Evolutionary conservation across 2,888 invertebrate species (phyloP), one percentile per base, ranked within the genome.

Genomic region (Venustoraphidia nigricollis): DNA sequence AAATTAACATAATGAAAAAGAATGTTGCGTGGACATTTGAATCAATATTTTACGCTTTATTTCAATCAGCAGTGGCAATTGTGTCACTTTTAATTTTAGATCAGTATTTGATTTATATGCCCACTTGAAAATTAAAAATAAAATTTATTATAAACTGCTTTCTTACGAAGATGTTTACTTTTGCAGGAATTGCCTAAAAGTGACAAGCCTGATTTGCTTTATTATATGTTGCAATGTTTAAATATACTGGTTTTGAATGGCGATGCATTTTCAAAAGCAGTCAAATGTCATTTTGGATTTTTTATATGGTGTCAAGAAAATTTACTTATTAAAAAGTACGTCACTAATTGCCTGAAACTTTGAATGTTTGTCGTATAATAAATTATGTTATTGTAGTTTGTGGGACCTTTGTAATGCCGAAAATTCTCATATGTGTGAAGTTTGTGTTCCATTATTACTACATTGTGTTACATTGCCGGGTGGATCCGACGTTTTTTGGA

Each of bases 271-370:
- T 79, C 79, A 11, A 83, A 81, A 60, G 87, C 89, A 0, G 79
- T 92, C 1, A 82, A 86, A 51, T 93, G 95, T 58, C 89, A 96
- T 61, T 76, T 86, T 56, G 89, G 92, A 47, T 89, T 94, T 67
- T 84, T 96, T 51, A 90, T 93, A 57, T 94, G 93, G 90, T 91
- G 91, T 55, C 94, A 98, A 65, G 93, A 95, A 66, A 94, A 94
- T 65, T 70, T 93, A 37, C 72, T 97, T 3, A 91, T 97, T 52
- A 90, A 91, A 62, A 91, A 89, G 92, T 92, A 67, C 66, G 72
- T 61, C 11, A 9, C 46, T 49, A 44, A 11, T 41, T 39, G 35
- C 34, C 47, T 17, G 40, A 36, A 42, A 34, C 9, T 4, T 42
- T 27, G n/a, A 14, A 14, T 36, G 9, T 43, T 34, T 36, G 11